Conservation (phyloP, 2,888 invertebrate species). For the Caenorhabditis parvicauda region DNA sequence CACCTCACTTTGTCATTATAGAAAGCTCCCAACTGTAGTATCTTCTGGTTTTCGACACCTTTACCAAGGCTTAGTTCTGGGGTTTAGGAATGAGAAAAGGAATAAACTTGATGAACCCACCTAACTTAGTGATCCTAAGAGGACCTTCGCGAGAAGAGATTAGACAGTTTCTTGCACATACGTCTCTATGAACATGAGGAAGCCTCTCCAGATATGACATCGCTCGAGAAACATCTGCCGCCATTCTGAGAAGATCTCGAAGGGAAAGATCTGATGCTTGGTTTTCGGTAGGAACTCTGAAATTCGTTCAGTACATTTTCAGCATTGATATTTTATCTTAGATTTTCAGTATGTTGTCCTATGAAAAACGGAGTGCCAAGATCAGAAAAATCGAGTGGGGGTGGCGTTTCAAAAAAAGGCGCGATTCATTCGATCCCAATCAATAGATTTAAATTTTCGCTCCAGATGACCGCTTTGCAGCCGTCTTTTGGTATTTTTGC, state of each 20-base stretch:
- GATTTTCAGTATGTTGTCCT: too few relatives aligned
- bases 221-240: slow-evolving; percentile 90
- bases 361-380: too few relatives aligned
- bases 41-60: neutral
- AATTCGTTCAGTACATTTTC: too few relatives aligned
- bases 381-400: too few relatives aligned
- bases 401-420: neutral
- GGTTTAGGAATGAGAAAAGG: neutral
- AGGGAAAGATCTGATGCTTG: slow-evolving; percentile 69
- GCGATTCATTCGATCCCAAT: neutral
- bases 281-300: slow-evolving; percentile 23
- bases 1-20: neutral
- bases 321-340: too few relatives aligned
- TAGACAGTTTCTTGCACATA: slow-evolving; percentile 17
- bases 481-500: too few relatives aligned
- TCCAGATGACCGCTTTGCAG: too few relatives aligned
- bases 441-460: too few relatives aligned
- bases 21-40: neutral
- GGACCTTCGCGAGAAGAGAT: neutral
- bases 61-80: neutral
- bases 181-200: slow-evolving; percentile 18
- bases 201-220: slow-evolving; percentile 87
- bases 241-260: slow-evolving; percentile 84
- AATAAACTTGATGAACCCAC: slow-evolving; percentile 6
- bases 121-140: slow-evolving; percentile 14